These are phyloP conservation scores for Leucophora obtusa DNA, from an alignment of 2,888 invertebrate genomes.

Conservation along the genomic window DNA sequence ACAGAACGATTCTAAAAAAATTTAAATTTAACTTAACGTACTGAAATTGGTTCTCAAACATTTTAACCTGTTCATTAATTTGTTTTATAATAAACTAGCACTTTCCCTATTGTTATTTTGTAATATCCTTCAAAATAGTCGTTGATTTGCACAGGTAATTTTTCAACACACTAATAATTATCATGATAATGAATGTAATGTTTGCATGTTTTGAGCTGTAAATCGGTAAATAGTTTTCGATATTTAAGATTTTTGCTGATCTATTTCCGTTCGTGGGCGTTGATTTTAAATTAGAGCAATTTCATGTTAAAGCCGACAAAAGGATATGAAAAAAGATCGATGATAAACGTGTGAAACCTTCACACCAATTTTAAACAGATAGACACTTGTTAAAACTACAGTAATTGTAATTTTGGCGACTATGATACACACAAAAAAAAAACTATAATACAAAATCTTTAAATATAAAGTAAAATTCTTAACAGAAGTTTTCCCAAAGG, in stretches of 20 bases:
- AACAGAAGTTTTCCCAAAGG: slow-evolving; percentile 45
- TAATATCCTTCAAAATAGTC: background rate
- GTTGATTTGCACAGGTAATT: slow-evolving; percentile 45
- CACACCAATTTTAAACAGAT: slow-evolving; percentile 34
- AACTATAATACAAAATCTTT: background rate
- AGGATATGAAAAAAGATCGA: background rate
- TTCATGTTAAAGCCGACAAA: slow-evolving; percentile 20
- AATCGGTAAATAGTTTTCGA: slow-evolving; percentile 20
- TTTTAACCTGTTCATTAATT: slow-evolving; percentile 1
- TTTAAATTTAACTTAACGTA: too few relatives aligned
- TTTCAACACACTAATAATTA: slow-evolving; percentile 20
- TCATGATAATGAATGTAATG: slow-evolving; percentile 33
- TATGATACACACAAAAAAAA: background rate
- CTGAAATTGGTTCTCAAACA: too few relatives aligned
- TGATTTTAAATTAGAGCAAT: slow-evolving; percentile 36
- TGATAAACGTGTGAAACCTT: slow-evolving; percentile 40
- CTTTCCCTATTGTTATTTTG: slow-evolving; percentile 1
- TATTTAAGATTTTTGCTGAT: slow-evolving; percentile 10
- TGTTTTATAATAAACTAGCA: slow-evolving; percentile 52
- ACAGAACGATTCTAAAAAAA: too few relatives aligned
- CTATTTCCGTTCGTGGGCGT: slow-evolving; percentile 52
- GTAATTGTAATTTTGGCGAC: slow-evolving; percentile 31
- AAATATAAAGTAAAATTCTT: background rate
- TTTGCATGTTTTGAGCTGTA: slow-evolving; percentile 5
- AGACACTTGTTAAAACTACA: slow-evolving; percentile 41